These are phyloP conservation scores for Rhagologus leucostigma DNA, from an alignment of 2,113 vertebrate species.

Conservation along the genomic window DNA sequence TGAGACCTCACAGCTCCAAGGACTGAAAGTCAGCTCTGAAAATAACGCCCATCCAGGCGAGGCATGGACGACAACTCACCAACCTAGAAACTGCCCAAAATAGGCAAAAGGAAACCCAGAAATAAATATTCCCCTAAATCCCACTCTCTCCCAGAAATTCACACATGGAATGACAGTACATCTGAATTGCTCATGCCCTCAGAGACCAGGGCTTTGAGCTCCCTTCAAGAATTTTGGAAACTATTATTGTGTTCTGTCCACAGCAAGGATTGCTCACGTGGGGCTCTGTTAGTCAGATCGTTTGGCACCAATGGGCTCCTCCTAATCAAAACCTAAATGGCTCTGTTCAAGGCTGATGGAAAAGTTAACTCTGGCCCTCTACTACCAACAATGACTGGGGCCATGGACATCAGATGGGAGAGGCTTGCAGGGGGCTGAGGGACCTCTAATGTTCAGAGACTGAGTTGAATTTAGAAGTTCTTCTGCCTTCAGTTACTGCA, in stretches of 20 bases:
- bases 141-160: not conserved
- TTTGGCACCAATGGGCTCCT: not conserved
- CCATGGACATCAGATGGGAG: not conserved
- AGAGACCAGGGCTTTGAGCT: not conserved
- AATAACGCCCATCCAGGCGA: fast-evolving
- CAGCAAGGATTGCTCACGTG: not conserved
- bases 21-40: not conserved
- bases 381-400: not conserved
- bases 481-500: not conserved
- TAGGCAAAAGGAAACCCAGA: not conserved
- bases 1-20: not conserved
- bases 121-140: not conserved
- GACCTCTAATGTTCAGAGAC: not conserved
- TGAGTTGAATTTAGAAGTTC: not conserved
- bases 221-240: not conserved
- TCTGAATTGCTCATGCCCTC: not conserved
- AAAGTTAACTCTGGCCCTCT: not conserved
- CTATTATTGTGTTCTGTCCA: not conserved
- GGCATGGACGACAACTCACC: not conserved
- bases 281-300: not conserved
- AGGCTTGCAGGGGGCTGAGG: not conserved
- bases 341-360: not conserved
- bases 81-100: not conserved
- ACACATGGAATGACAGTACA: not conserved
- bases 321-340: not conserved